Evolutionary conservation across 2,888 invertebrate genomes (phyloP).

Genomic region (Euclidia mi): DNA sequence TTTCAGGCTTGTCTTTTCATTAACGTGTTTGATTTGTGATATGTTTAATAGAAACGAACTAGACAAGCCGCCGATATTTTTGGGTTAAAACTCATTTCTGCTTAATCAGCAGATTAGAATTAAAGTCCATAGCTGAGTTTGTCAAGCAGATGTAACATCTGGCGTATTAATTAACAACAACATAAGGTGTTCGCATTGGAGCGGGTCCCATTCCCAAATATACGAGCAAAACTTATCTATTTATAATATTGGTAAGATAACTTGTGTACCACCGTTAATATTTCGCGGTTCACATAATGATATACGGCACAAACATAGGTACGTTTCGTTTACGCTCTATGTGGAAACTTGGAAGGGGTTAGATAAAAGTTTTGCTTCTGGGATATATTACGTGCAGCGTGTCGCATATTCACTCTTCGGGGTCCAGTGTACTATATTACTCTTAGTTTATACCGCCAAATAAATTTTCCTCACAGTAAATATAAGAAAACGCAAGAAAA

Average conservation of each 20-base stretch:
- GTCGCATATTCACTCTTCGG: conserved; percentile 71
- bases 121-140: no score
- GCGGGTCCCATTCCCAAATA: neutral
- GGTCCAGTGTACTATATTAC: conserved; percentile 71
- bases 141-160: neutral
- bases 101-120: no score
- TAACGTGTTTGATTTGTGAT: no score
- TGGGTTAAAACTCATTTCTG: no score
- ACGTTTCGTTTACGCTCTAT: conserved; percentile 44
- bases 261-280: conserved; percentile 32
- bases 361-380: conserved; percentile 69
- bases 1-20: no score
- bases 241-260: conserved; percentile 11
- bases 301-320: conserved; percentile 45
- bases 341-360: conserved; percentile 56
- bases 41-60: no score
- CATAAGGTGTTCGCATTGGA: no score
- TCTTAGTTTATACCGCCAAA: conserved; percentile 71
- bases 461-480: conserved; percentile 73
- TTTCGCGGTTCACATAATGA: conserved; percentile 39
- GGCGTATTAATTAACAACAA: neutral
- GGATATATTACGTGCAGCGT: conserved; percentile 77
- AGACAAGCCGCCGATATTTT: no score
- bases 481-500: conserved; percentile 70
- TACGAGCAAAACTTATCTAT: conserved; percentile 7